Percentiles rank a stretch among this genome's conserved stretches.
Evolutionary conservation across 2,888 invertebrate species (phyloP).

Genomic region (Neoitamus cyanurus): DNA sequence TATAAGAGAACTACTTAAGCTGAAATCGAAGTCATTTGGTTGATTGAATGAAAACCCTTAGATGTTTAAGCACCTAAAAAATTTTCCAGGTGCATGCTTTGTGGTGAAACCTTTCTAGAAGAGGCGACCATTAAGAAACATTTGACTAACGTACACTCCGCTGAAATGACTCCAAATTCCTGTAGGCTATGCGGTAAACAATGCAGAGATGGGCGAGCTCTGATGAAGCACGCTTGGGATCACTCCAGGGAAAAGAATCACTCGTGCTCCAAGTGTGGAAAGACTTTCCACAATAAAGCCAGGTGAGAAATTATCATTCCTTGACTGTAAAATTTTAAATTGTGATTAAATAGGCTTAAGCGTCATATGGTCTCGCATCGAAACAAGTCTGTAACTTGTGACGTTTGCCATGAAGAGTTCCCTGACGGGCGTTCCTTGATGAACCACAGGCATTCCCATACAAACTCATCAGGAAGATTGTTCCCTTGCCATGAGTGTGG

Average conservation of each 20-base stretch:
- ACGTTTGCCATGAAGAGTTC: conserved; percentile 77
- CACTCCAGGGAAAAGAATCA: conserved; percentile 74
- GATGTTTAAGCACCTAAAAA: background rate
- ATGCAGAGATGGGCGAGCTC: conserved; percentile 75
- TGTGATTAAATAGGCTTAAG: conserved; percentile 62
- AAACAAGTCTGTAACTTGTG: conserved; percentile 76
- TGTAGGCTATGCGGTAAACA: conserved; percentile 76
- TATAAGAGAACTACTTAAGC: no score
- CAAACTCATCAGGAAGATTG: conserved; percentile 70
- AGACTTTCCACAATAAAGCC: conserved; percentile 78
- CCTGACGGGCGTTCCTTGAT: conserved; percentile 77
- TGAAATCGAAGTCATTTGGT: background rate
- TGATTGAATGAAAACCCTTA: background rate
- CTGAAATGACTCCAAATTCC: conserved; percentile 73
- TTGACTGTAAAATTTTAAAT: background rate
- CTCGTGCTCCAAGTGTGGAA: conserved; percentile 75
- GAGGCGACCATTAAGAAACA: conserved; percentile 74
- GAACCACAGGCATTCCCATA: conserved; percentile 76
- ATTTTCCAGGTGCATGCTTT: conserved; percentile 70
- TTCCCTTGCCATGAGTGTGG: conserved; percentile 87
- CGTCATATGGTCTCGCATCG: conserved; percentile 79
- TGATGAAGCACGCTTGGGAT: conserved; percentile 77
- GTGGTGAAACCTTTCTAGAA: conserved; percentile 74
- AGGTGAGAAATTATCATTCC: conserved; percentile 57
- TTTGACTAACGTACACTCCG: conserved; percentile 71